Conservation (phyloP, 2,113 vertebrate genomes). For the Psilopsiagon aurifrons region DNA sequence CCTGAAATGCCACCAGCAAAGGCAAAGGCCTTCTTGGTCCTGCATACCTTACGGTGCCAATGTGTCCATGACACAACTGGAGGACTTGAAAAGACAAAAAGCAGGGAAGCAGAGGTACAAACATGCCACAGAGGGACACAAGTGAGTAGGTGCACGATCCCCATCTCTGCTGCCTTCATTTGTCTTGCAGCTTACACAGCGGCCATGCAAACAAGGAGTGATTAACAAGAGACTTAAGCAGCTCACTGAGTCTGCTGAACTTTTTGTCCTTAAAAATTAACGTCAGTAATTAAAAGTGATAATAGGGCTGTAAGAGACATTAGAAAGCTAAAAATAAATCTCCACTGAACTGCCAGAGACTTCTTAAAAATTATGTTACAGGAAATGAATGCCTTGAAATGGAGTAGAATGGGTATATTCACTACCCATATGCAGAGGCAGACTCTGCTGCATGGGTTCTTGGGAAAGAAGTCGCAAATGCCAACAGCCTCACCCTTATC, state of each 20-base stretch:
- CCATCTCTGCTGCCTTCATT: background rate
- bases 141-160: rapidly evolving
- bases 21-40: background rate
- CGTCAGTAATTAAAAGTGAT: background rate
- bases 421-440: background rate
- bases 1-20: background rate
- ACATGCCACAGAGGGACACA: rapidly evolving
- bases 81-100: background rate
- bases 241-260: background rate
- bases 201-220: rapidly evolving
- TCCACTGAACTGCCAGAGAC: background rate
- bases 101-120: background rate
- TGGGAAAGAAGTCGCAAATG: background rate
- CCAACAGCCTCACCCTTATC: background rate
- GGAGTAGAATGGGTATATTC: background rate
- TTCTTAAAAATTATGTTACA: background rate
- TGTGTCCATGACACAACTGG: background rate
- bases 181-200: background rate
- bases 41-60: rapidly evolving
- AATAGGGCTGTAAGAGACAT: background rate
- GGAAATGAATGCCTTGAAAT: background rate
- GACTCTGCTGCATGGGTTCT: background rate
- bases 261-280: slow-evolving; percentile 1
- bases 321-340: background rate
- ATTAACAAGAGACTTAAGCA: background rate